phyloP scores from a whole-genome alignment of 2,113 vertebrate genomes.

The Tragelaphus strepsiceros region DNA sequence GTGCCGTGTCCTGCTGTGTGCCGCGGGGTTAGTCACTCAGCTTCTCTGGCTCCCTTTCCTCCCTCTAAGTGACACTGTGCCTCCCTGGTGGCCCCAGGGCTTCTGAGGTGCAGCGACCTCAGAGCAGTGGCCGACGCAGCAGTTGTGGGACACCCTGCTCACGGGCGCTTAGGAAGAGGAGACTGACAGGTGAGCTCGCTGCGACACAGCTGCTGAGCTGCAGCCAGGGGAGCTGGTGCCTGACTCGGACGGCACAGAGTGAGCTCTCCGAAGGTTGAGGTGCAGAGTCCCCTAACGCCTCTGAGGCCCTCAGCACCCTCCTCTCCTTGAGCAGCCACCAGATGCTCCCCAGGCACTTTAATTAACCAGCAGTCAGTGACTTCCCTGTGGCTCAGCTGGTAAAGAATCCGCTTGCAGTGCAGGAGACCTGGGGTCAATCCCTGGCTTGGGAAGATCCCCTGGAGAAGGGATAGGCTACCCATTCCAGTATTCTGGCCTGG shows the following conservation, averaged over 20 bases:
- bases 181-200: background rate
- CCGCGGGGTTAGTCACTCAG: background rate
- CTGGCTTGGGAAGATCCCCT: background rate
- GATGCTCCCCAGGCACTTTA: background rate
- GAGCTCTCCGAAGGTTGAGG: background rate
- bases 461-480: background rate
- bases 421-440: background rate
- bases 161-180: background rate
- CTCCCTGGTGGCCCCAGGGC: background rate
- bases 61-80: background rate
- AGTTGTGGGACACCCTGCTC: background rate
- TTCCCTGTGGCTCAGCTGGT: background rate
- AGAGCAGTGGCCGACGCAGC: background rate
- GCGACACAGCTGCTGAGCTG: background rate
- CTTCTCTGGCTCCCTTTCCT: background rate
- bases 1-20: background rate
- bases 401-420: background rate
- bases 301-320: background rate
- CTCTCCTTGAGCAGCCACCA: background rate
- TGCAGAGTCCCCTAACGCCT: rapidly evolving
- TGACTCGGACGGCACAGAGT: background rate
- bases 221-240: background rate
- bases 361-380: background rate
- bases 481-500: background rate
- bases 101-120: background rate